Evolutionary conservation across 2,797 vertebrate species (phyloP).

Genomic region (Halcyon smyrnensis): DNA sequence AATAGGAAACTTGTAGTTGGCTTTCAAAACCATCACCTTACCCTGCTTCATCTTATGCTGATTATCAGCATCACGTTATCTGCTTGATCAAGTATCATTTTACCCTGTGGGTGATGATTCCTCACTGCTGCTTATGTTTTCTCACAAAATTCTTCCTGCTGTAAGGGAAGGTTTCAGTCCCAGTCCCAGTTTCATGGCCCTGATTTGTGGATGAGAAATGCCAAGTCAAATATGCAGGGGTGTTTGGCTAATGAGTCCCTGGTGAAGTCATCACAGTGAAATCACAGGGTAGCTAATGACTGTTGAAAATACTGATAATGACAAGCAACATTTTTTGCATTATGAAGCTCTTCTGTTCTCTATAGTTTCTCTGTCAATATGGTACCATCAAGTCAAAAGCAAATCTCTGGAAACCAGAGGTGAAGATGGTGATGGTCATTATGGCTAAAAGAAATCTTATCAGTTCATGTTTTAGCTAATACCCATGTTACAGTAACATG

Average conservation of each 20-base stretch:
- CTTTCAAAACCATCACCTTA: background rate
- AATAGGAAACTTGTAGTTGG: background rate
- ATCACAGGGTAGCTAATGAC: background rate
- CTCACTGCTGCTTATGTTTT: background rate
- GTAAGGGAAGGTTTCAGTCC: background rate
- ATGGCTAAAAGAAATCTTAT: background rate
- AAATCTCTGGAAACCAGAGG: background rate
- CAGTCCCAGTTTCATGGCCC: background rate
- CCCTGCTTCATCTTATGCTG: background rate
- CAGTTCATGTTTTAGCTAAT: background rate
- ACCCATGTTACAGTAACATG: background rate
- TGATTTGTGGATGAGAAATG: background rate
- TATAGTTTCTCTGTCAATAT: background rate
- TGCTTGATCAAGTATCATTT: background rate
- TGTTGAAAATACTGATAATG: background rate
- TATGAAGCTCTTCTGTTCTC: background rate
- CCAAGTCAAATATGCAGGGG: background rate
- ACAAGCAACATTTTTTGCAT: background rate
- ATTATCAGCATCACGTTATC: background rate
- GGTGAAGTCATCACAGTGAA: background rate
- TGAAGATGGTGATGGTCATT: background rate
- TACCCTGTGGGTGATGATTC: background rate
- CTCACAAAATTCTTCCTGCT: background rate
- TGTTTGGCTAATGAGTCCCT: background rate
- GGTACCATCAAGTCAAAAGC: background rate